phyloP scores from a whole-genome alignment of 2,113 vertebrate species.

The Rhagologus leucostigma region DNA sequence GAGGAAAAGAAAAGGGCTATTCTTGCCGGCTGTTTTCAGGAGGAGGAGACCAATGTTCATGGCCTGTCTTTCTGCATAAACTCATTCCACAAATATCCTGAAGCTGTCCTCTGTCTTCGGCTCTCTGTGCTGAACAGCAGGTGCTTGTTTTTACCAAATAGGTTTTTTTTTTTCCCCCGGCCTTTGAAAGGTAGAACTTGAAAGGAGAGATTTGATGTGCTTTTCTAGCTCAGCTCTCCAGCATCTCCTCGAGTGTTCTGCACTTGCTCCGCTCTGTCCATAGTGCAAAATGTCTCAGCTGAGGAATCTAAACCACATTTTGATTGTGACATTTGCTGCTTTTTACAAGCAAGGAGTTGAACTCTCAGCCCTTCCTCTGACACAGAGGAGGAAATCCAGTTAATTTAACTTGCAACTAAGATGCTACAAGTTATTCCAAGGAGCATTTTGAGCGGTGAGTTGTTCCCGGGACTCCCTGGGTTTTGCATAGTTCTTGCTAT shows the following conservation, averaged over 20 bases:
- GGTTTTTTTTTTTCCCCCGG: neutral
- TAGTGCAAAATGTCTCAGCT: neutral
- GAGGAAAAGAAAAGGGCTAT: conserved; percentile 53
- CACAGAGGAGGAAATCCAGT: neutral
- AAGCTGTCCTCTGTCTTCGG: conserved; percentile 41
- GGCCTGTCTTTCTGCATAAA: conserved; percentile 42
- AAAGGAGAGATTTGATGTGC: neutral
- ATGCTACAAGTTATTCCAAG: neutral
- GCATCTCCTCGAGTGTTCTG: neutral
- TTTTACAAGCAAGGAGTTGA: neutral
- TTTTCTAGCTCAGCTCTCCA: neutral
- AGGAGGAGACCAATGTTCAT: conserved; percentile 24
- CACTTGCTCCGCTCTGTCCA: neutral
- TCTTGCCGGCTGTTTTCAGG: conserved; percentile 21
- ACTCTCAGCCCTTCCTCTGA: neutral
- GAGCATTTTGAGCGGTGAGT: neutral
- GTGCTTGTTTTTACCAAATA: conserved; percentile 23
- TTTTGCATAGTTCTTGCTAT: neutral
- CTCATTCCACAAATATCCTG: conserved; percentile 5
- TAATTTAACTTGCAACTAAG: neutral
- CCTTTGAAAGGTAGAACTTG: neutral
- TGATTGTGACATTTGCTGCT: neutral
- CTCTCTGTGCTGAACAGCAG: neutral
- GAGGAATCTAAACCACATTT: neutral
- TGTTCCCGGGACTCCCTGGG: neutral